phyloP scores from a whole-genome alignment of 2,888 invertebrate species.

The Chironomus riparius region DNA sequence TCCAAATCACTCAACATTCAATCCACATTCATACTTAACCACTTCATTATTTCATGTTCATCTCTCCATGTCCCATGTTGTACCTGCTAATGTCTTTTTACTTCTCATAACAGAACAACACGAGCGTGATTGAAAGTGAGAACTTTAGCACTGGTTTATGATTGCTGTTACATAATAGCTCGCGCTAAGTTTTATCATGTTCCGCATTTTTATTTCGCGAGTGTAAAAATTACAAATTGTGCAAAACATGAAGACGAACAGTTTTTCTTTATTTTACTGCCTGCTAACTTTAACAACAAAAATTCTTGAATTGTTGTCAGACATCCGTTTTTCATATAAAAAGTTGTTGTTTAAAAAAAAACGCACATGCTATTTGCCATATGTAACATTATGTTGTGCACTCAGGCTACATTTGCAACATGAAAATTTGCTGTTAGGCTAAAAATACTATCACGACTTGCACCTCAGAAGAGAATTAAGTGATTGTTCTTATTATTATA shows the following conservation, averaged over 20 bases:
- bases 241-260: background rate
- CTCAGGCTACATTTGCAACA: background rate
- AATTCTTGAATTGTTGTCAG: too few relatives aligned
- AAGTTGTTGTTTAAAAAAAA: background rate
- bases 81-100: too few relatives aligned
- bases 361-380: conserved; percentile 6
- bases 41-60: too few relatives aligned
- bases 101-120: background rate
- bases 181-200: conserved; percentile 16
- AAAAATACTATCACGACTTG: conserved; percentile 18
- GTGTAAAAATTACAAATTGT: conserved; percentile 23
- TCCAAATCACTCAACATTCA: too few relatives aligned
- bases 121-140: background rate
- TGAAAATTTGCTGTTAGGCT: conserved; percentile 21
- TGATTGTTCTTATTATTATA: background rate
- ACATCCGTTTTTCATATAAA: too few relatives aligned
- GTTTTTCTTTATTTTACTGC: background rate
- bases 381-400: background rate
- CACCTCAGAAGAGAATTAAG: background rate
- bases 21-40: too few relatives aligned
- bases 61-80: too few relatives aligned
- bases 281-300: too few relatives aligned
- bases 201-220: background rate
- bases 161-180: background rate
- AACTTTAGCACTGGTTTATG: too few relatives aligned